These are phyloP conservation scores for Anguilla megastoma DNA, from an alignment of 2,797 vertebrate species.

Conservation along the genomic window DNA sequence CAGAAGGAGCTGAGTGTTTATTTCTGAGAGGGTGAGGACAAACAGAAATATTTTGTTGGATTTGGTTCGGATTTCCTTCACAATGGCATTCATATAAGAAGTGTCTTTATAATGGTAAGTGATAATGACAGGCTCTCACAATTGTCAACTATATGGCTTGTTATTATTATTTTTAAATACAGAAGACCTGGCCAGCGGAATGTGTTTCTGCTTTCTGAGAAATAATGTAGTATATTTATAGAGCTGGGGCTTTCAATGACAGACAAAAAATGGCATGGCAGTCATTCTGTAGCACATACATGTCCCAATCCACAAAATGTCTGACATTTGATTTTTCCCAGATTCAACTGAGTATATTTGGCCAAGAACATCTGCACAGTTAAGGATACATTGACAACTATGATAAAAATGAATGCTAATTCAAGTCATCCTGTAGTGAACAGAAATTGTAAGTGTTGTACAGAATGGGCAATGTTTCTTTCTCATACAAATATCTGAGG, in stretches of 20 bases:
- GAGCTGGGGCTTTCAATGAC: neutral
- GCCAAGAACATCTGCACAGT: neutral
- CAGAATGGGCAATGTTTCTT: too few relatives aligned
- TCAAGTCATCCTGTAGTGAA: neutral
- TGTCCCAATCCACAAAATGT: neutral
- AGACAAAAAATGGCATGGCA: neutral
- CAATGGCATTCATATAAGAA: neutral
- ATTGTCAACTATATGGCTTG: neutral
- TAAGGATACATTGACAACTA: neutral
- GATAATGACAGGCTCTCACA: constrained; percentile 1
- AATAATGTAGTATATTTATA: neutral
- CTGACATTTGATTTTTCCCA: constrained; percentile 8
- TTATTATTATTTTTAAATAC: neutral
- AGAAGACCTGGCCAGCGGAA: neutral
- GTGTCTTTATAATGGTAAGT: neutral
- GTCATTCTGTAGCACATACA: neutral
- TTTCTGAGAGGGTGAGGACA: neutral
- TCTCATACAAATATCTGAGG: too few relatives aligned
- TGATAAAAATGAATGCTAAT: neutral
- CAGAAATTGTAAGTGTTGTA: neutral
- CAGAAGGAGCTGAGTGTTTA: neutral
- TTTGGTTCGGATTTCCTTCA: neutral
- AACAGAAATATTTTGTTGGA: neutral
- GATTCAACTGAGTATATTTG: neutral
- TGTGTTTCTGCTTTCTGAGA: neutral